Evolutionary conservation across 2,888 invertebrate genomes (phyloP).

Genomic region (Cremastinae sp.): DNA sequence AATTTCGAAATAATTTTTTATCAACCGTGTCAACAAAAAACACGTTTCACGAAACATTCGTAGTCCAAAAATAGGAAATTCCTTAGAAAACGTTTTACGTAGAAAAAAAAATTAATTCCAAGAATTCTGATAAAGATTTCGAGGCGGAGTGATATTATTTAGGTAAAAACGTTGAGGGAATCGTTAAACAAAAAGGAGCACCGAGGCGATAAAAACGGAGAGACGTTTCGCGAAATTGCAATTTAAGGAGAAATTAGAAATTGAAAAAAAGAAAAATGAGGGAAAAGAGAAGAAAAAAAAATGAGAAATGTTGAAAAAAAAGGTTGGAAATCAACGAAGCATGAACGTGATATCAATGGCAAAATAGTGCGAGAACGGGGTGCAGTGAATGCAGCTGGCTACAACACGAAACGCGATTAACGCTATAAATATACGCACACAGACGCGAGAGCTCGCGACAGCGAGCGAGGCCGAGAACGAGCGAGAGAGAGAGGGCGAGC

Average conservation of each 20-base stretch:
- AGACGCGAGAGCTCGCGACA: background rate
- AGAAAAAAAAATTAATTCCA: no score
- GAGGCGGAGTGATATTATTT: no score
- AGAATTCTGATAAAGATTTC: no score
- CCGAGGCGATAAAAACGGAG: slow-evolving; percentile 20
- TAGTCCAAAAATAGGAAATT: no score
- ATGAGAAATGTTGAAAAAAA: slow-evolving; percentile 21
- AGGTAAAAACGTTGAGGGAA: slow-evolving; percentile 9
- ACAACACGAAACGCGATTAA: slow-evolving; percentile 77
- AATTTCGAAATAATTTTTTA: no score
- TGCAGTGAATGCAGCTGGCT: slow-evolving; percentile 77
- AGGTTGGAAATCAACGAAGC: slow-evolving; percentile 45
- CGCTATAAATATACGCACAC: slow-evolving; percentile 75
- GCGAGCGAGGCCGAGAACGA: slow-evolving; percentile 19
- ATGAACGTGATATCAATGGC: slow-evolving; percentile 62
- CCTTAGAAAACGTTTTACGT: no score
- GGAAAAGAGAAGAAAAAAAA: slow-evolving; percentile 42
- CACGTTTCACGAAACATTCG: no score
- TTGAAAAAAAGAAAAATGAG: slow-evolving; percentile 23
- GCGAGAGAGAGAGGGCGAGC: slow-evolving; percentile 58
- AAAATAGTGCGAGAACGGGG: slow-evolving; percentile 55
- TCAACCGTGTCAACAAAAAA: no score
- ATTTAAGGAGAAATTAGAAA: slow-evolving; percentile 40
- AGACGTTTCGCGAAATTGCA: slow-evolving; percentile 29
- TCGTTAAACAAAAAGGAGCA: slow-evolving; percentile 25